phyloP scores from a whole-genome alignment of 2,888 invertebrate species.

The Labia minor region DNA sequence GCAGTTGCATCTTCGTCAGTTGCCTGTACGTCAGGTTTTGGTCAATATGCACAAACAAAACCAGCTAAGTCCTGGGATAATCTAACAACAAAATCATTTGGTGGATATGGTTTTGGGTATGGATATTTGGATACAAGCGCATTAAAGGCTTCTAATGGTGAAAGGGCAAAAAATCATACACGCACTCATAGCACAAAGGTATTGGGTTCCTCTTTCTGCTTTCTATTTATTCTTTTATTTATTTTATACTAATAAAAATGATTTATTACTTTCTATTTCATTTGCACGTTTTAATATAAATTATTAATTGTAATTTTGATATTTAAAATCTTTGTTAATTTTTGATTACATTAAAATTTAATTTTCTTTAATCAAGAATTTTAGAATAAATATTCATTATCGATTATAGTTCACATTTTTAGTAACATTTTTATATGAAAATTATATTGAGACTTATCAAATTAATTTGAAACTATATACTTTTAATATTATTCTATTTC shows the following conservation, averaged over 20 bases:
- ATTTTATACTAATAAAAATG: no score
- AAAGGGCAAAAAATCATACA: slow-evolving; percentile 26
- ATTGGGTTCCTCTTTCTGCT: not conserved
- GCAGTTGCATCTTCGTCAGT: not conserved
- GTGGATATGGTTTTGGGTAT: slow-evolving; percentile 78
- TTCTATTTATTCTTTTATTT: no score
- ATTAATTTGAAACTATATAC: no score
- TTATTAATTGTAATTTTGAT: not conserved
- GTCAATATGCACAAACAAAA: slow-evolving; percentile 44
- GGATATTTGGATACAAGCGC: slow-evolving; percentile 63
- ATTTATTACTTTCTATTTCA: no score
- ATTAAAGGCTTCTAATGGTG: slow-evolving; percentile 26
- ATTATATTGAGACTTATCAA: no score
- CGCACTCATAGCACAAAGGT: slow-evolving; percentile 35
- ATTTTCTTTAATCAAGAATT: no score
- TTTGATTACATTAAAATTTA: no score
- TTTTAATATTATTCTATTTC: no score
- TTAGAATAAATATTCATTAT: no score
- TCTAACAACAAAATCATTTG: slow-evolving; percentile 71
- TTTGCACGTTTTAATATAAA: not conserved
- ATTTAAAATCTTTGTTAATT: not conserved
- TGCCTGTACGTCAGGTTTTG: slow-evolving; percentile 16
- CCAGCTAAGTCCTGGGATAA: slow-evolving; percentile 82
- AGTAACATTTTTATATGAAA: no score
- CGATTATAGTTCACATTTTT: no score